Base-by-base conservation (phyloP, 1,140 invertebrate species). In the Saxidomus purpurata region DNA sequence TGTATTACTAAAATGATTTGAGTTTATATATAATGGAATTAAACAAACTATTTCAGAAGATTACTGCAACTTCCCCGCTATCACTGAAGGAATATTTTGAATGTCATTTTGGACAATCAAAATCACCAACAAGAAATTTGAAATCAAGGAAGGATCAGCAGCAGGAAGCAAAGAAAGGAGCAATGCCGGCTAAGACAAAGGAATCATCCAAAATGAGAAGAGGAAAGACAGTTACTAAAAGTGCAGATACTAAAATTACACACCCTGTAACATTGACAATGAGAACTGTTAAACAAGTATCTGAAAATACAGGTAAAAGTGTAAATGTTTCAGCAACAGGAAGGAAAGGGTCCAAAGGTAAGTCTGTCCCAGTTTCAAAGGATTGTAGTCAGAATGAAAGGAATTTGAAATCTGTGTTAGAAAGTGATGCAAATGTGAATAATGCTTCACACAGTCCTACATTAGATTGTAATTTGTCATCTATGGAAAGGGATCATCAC, bases 1-100 rank as follows among this genome's bases (percentile, higher is more conserved):
- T n/a, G n/a, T n/a, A n/a, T n/a, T n/a, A n/a, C n/a, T n/a, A n/a
- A n/a, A n/a, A n/a, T n/a, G n/a, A n/a, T n/a, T n/a, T n/a, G n/a
- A n/a, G n/a, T n/a, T n/a, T n/a, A n/a, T n/a, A n/a, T n/a, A n/a
- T n/a, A n/a, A n/a, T n/a, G n/a, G n/a, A n/a, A n/a, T n/a, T n/a
- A n/a, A n/a, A n/a, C n/a, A n/a, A n/a, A n/a, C n/a, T n/a, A n/a
- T 59, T 61, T 59, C 67, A 86, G 83, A 74, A 74, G 61, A 71
- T 77, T 40, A 76, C 69, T n/a, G 67, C 83, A 55, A 77, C 69
- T 28, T 55, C 47, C 9, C 69, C 52, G 17, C 13, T 86, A 34
- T 86, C 83, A 38, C 34, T 86, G 38, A 86, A 86, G 34, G 83
- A 86, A 61, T 86, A 86, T 61, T 86, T 86, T 55, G 71, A 86